Evolutionary conservation across 2,797 vertebrate genomes (phyloP).

Genomic region (Microctenopoma stevenorrisi): DNA sequence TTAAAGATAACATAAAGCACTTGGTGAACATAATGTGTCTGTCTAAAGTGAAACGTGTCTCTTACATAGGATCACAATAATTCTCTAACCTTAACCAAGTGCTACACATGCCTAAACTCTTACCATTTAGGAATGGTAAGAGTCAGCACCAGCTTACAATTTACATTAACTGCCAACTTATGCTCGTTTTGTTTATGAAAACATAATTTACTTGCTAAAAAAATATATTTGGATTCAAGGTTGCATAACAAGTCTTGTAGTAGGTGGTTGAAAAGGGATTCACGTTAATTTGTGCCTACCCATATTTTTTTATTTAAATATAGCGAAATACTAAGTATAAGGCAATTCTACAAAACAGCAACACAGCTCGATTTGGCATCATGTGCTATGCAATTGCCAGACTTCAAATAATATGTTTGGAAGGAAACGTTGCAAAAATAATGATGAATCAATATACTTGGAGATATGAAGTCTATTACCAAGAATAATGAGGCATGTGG

Average conservation of each 20-base stretch:
- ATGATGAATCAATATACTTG: conserved; percentile 58
- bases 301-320: not conserved
- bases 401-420: conserved; percentile 39
- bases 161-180: too few relatives aligned
- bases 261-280: not conserved
- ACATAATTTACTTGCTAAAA: too few relatives aligned
- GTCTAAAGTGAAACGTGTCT: too few relatives aligned
- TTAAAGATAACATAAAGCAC: not conserved
- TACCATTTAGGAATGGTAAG: too few relatives aligned
- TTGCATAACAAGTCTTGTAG: too few relatives aligned
- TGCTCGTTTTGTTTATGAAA: too few relatives aligned
- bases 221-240: too few relatives aligned
- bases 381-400: conserved; percentile 29
- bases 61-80: too few relatives aligned
- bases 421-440: conserved; percentile 41
- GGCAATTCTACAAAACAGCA: conserved; percentile 8
- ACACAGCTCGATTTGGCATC: not conserved
- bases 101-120: too few relatives aligned
- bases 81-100: too few relatives aligned
- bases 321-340: not conserved
- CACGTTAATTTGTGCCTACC: not conserved
- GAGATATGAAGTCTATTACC: conserved; percentile 41
- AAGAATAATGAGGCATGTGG: conserved; percentile 59
- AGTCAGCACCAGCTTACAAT: too few relatives aligned
- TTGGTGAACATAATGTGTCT: too few relatives aligned